These are phyloP conservation scores for Argya squamiceps DNA, from an alignment of 2,797 vertebrate species.

Conservation along the genomic window DNA sequence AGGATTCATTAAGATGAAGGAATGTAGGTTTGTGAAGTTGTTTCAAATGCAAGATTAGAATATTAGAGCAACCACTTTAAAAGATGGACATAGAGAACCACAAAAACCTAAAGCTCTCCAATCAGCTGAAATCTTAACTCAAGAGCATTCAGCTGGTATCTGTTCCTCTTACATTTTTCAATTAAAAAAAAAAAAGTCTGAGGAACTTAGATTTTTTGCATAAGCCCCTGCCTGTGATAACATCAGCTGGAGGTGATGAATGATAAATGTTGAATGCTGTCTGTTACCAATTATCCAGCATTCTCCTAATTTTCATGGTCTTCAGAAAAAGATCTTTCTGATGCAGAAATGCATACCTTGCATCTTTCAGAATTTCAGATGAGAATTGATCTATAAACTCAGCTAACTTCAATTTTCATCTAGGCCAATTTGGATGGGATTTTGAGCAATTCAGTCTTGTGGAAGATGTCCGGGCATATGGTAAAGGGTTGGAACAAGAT, in stretches of 20 bases:
- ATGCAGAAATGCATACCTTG: background rate
- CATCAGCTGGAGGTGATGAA: slow-evolving; percentile 1
- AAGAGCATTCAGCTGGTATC: background rate
- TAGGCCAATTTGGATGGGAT: background rate
- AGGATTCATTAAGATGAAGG: slow-evolving; percentile 69
- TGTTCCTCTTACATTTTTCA: background rate
- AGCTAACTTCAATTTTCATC: background rate
- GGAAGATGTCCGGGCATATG: background rate
- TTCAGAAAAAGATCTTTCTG: background rate
- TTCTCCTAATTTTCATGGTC: background rate
- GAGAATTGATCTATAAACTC: background rate
- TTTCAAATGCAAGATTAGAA: slow-evolving; percentile 51
- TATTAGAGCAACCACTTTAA: slow-evolving; percentile 48
- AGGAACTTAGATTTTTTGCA: background rate
- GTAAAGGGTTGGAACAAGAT: background rate
- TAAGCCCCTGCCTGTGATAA: background rate
- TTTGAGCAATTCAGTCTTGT: background rate
- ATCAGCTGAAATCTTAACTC: slow-evolving; percentile 39
- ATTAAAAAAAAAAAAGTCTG: background rate
- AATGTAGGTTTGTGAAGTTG: slow-evolving; percentile 77
- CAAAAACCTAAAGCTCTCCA: background rate
- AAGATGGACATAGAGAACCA: background rate
- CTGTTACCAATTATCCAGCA: background rate
- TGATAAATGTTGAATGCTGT: background rate
- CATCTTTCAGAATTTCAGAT: background rate